These are phyloP conservation scores for Xylota sylvarum DNA, from an alignment of 2,888 invertebrate genomes.

Conservation along the genomic window DNA sequence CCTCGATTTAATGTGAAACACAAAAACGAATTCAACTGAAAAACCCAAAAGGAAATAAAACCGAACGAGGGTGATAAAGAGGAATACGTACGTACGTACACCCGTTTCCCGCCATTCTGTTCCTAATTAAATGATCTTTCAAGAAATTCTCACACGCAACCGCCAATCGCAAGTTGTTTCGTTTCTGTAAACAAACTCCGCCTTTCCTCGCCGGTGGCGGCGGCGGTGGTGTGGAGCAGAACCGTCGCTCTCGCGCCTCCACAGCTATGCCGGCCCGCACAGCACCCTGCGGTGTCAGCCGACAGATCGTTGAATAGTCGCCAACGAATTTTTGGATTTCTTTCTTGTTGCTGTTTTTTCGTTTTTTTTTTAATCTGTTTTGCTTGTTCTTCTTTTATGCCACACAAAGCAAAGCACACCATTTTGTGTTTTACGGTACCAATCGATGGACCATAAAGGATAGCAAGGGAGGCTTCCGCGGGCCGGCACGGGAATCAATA, in stretches of 20 bases:
- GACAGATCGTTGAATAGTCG: conserved; percentile 72
- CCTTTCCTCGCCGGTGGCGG: conserved; percentile 36
- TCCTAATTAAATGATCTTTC: conserved; percentile 76
- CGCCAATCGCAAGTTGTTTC: conserved; percentile 75
- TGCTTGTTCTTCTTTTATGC: conserved; percentile 35
- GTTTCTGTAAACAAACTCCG: conserved; percentile 75
- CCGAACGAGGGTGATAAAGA: conserved; percentile 4
- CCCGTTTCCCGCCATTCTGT: conserved; percentile 73
- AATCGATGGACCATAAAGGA: conserved; percentile 23
- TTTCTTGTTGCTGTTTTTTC: conserved; percentile 1
- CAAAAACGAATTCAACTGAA: conserved; percentile 9
- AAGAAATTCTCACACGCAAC: conserved; percentile 76
- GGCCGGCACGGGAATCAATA: conserved; percentile 57
- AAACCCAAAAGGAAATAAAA: conserved; percentile 34
- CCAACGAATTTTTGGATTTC: conserved; percentile 53
- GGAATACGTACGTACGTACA: neutral
- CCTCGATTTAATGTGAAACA: conserved; percentile 56
- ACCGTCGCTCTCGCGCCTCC: neutral
- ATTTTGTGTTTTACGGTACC: conserved; percentile 41
- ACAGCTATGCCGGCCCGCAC: neutral
- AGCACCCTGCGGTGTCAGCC: conserved; percentile 52
- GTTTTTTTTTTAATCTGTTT: conserved; percentile 30
- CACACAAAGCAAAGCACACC: conserved; percentile 61
- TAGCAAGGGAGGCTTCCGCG: neutral
- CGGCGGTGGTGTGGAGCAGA: neutral